A percentile compares a stretch with the other conserved stretches of the same genome.
phyloP scores from a whole-genome alignment of 2,113 vertebrate genomes.

The Pimephales promelas region DNA sequence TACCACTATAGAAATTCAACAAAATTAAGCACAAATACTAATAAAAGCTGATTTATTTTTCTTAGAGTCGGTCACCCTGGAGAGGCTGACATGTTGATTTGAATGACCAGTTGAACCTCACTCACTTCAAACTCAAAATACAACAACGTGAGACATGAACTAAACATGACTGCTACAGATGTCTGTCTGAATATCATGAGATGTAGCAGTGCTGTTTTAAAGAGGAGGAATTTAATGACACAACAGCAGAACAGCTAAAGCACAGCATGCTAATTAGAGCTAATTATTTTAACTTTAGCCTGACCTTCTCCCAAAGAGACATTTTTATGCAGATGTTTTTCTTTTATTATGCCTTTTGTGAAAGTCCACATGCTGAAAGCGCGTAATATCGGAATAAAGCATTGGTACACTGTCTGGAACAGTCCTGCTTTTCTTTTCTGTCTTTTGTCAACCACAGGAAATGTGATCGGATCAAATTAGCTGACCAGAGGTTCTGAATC shows the following conservation, averaged over 20 bases:
- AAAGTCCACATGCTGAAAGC: background rate
- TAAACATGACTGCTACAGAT: background rate
- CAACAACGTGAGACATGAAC: background rate
- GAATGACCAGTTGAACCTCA: background rate
- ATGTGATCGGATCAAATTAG: constrained; percentile 14
- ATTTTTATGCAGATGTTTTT: constrained; percentile 13
- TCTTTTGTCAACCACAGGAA: constrained; percentile 20
- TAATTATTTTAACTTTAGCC: background rate
- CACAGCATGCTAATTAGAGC: background rate
- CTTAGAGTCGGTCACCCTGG: background rate
- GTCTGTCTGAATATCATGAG: background rate
- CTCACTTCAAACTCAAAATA: background rate
- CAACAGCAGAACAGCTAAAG: background rate
- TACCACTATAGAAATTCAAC: background rate
- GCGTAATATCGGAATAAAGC: background rate
- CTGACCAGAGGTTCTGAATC: constrained; percentile 2
- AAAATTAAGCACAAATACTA: background rate
- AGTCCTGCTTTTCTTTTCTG: background rate
- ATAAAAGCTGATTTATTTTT: background rate
- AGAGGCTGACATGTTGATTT: background rate
- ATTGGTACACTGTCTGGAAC: background rate
- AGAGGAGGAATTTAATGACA: background rate
- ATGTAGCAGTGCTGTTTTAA: background rate
- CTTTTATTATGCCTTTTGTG: background rate
- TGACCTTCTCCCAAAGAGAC: constrained; percentile 7